Base-by-base conservation (phyloP, 2,888 invertebrate genomes). In the Ganaspis brasiliensis region DNA sequence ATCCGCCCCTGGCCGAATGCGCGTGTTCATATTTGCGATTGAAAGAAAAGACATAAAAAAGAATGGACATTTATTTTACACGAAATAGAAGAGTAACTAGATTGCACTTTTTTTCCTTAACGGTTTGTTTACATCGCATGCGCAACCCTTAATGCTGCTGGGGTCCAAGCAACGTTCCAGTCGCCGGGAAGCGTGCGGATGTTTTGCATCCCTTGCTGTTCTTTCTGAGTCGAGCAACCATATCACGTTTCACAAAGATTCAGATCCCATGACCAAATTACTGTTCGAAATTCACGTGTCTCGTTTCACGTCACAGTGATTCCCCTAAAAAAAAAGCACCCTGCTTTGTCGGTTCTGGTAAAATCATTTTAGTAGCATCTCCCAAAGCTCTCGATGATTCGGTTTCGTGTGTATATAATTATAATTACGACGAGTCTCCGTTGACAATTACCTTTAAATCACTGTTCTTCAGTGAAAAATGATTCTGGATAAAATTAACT, bases 61-160 rank as follows among this genome's bases (percentile, higher is more conserved):
- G 14, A 12, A 6, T 63, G 21, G 21, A 63, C 40, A 63, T 40
- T 63, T 37, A 37, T 63, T 0, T 63, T 12, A 10, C 37, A 14
- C 21, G 40, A 63, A 63, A 19, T 19, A 6, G 37, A 63, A 37
- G n/a, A 57, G 26, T 26, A n/a, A 37, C 37, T 37, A 10, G 8
- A 40, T 63, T 77, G 63, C 37, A 72, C 57, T 67, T 61, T 72
- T 83, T 82, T 85, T 83, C 83, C 84, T 85, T 85, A 76, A 85
- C 81, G 86, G 82, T 88, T 88, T 88, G 88, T 89, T 89, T 88
- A 86, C 81, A 74, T 86, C 89, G 89, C 89, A 89, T 88, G 89
- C 89, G 89, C 89, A 86, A 81, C 81, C 77, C 74, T 74, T 72
- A 79, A 76, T 76, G 81, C 59, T 73, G 81, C 74, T 75, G 79